Base-by-base conservation (phyloP, 2,797 vertebrate genomes). In the Artibeus jamaicensis region DNA sequence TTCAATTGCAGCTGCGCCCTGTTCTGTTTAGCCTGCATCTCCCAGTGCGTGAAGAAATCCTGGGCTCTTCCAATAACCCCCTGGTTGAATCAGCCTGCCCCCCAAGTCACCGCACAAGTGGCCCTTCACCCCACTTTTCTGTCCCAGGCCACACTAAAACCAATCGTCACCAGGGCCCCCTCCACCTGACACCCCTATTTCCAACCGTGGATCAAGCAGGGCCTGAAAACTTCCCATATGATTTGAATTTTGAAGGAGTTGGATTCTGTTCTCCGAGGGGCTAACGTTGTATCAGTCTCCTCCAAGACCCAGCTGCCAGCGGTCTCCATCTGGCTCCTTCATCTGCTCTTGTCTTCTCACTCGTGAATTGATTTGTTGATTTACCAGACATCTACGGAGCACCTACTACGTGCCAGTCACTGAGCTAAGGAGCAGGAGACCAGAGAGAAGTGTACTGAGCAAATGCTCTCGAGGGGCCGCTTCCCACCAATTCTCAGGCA, bases 401-500 rank as follows among this genome's bases (percentile, higher is more conserved):
- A 32, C 76, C 94, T 71, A 9, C 34, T 3, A 4, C 18, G 68
- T 34, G 74, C 48, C 5, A 0, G 10, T n/a, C 32, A 3, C n/a
- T 18, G 12, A 29, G 32, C 68, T 26, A 37, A 42, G 46, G 46
- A 57, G 15, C 22, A 55, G 46, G 22, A n/a, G 32, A 21, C n/a
- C 26, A 26, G 84, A 89, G 21, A 78, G 39, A 76, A 42, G 29
- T 0, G 0, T 19, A 37, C 18, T 12, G 57, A 42, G 18, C 42
- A 1, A 48, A 48, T 22, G 68, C 18, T 22, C 18, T 76, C 2
- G 22, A 22, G n/a, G 19, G 24, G 50, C 37, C 24, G 15, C 67
- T 21, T 6, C 26, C 19, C 65, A 8, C 16, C 0, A 1, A 3
- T n/a, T 55, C 50, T 81, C 46, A 22, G 0, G 2, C 9, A 29